phyloP scores from a whole-genome alignment of 2,888 invertebrate genomes.

The Xanthorhoe designata region DNA sequence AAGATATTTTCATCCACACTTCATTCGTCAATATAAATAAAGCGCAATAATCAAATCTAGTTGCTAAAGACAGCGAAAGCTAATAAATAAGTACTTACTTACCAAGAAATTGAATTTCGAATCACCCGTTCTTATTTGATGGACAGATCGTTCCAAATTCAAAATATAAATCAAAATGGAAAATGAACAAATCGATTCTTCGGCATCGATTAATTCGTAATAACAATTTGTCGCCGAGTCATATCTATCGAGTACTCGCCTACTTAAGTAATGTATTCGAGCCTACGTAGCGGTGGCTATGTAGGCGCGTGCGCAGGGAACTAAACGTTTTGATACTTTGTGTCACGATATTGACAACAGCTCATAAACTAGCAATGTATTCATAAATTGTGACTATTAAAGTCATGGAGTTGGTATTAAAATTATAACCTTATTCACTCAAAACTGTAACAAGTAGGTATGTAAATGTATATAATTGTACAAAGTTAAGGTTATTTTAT shows the following conservation, averaged over 20 bases:
- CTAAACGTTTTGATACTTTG: conserved; percentile 67
- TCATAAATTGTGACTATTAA: too few relatives aligned
- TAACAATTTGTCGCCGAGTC: conserved; percentile 81
- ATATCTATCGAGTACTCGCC: conserved; percentile 73
- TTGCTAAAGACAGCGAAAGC: background rate
- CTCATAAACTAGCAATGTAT: conserved; percentile 1
- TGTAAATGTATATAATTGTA: too few relatives aligned
- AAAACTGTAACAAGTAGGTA: too few relatives aligned
- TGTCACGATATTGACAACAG: conserved; percentile 16
- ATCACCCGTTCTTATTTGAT: background rate
- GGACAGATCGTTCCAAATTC: conserved; percentile 28
- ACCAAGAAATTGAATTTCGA: conserved; percentile 25
- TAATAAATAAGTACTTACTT: too few relatives aligned
- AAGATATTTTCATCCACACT: too few relatives aligned
- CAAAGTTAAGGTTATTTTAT: too few relatives aligned
- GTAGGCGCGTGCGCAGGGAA: conserved; percentile 68
- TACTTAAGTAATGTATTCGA: conserved; percentile 81
- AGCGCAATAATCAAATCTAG: background rate
- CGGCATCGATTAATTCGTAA: conserved; percentile 78
- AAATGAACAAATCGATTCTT: conserved; percentile 36
- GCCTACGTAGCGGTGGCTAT: conserved; percentile 69
- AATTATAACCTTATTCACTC: too few relatives aligned
- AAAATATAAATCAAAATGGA: conserved; percentile 38
- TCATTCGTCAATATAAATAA: background rate
- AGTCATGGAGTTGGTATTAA: too few relatives aligned